Conservation (phyloP, 2,113 vertebrate genomes). For the Myrmecophaga tridactyla region DNA sequence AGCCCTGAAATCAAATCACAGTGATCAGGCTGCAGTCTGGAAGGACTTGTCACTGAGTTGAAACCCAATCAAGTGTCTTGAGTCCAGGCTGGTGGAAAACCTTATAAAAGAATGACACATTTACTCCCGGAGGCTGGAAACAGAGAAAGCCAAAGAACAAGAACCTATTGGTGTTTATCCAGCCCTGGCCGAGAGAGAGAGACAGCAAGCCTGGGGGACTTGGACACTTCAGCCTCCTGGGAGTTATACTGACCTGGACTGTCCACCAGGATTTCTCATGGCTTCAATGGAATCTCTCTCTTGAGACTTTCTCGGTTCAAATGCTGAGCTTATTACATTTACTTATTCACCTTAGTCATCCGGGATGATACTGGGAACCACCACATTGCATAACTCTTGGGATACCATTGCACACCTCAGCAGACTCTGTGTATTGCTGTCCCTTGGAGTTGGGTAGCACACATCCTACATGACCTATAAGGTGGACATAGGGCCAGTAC, state of each 20-base stretch:
- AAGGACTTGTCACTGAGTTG: neutral
- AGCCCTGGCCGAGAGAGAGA: neutral
- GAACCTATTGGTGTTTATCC: neutral
- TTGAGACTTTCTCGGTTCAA: neutral
- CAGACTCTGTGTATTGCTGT: neutral
- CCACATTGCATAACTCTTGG: neutral
- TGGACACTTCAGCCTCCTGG: accelerated
- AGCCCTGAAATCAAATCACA: neutral
- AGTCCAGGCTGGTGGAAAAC: neutral
- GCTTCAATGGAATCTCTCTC: neutral
- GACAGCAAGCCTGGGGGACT: no score
- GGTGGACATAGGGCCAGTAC: neutral
- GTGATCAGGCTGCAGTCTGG: neutral
- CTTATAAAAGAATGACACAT: neutral
- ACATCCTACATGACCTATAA: neutral
- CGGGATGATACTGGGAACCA: neutral
- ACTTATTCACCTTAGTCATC: neutral
- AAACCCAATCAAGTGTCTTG: neutral
- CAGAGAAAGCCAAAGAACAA: neutral
- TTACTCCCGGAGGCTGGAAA: neutral
- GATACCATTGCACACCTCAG: no score
- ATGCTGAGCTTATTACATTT: neutral
- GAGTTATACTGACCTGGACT: no score
- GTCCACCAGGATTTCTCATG: neutral
- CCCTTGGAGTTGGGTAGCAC: neutral